These are phyloP conservation scores for Sinocyclocheilus anophthalmus DNA, from an alignment of 2,113 vertebrate species.

Conservation along the genomic window DNA sequence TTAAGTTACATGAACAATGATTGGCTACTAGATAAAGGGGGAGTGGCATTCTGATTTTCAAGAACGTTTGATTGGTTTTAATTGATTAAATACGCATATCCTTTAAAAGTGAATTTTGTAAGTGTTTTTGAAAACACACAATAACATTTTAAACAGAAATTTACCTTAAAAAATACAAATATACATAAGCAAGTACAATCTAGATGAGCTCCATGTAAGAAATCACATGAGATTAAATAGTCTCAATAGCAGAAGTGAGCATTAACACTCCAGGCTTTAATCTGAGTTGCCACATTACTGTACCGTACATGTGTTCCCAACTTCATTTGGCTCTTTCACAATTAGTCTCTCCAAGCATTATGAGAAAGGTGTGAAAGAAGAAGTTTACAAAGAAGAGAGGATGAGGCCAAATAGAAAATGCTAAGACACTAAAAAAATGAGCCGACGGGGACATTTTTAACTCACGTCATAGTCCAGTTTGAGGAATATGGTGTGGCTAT, in stretches of 20 bases:
- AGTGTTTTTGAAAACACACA: background rate
- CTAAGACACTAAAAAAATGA: constrained; percentile 56
- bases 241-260: background rate
- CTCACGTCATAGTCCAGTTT: constrained; percentile 30
- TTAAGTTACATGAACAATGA: background rate
- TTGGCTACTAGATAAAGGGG: background rate
- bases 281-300: background rate
- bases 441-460: constrained; percentile 39
- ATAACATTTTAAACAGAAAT: background rate
- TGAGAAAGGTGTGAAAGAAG: constrained; percentile 49
- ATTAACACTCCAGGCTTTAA: background rate
- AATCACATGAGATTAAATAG: background rate
- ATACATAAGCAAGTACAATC: background rate
- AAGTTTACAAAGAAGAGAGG: constrained; percentile 43
- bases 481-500: background rate
- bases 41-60: background rate
- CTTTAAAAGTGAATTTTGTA: background rate
- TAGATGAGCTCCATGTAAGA: background rate
- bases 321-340: constrained; percentile 33
- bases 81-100: background rate
- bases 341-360: constrained; percentile 16
- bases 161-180: background rate
- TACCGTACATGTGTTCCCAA: background rate
- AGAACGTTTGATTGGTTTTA: background rate
- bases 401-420: constrained; percentile 59